Percentiles rank a stretch among this genome's conserved stretches.
These are phyloP conservation scores for Aphelocoma californica DNA, from an alignment of 2,797 vertebrate genomes.

Conservation along the genomic window DNA sequence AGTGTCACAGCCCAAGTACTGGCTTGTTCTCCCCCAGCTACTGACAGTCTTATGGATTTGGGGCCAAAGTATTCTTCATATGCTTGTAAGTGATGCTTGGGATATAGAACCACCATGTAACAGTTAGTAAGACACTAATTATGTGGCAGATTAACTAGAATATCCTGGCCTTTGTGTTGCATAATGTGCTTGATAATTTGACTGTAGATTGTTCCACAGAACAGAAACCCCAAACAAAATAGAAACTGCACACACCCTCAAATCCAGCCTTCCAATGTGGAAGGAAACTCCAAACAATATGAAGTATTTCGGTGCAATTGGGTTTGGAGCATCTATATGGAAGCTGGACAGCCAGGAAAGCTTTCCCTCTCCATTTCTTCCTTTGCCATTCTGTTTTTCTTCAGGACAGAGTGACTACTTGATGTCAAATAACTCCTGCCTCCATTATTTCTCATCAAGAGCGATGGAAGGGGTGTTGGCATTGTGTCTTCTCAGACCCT, in stretches of 20 bases:
- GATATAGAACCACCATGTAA: not conserved
- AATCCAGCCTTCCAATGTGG: not conserved
- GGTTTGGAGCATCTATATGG: not conserved
- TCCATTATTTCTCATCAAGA: not conserved
- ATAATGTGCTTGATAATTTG: not conserved
- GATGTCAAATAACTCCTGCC: not conserved
- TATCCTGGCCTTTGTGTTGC: not conserved
- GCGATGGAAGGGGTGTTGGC: not conserved
- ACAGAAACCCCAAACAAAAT: not conserved
- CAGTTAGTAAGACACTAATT: not conserved
- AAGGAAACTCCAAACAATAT: not conserved
- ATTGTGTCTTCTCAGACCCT: not conserved
- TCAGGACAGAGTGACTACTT: not conserved
- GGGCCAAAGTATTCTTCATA: not conserved
- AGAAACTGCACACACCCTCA: rapidly evolving
- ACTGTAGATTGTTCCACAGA: not conserved
- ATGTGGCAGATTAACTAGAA: not conserved
- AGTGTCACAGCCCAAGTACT: not conserved
- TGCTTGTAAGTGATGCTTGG: not conserved
- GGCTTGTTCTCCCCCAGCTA: not conserved
- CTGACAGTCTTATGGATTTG: not conserved
- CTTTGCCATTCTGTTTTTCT: not conserved
- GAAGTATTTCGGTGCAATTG: not conserved
- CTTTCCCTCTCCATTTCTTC: not conserved
- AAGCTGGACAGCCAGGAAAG: not conserved